Base-by-base conservation (phyloP, 1,140 invertebrate species). In the Hyles euphorbiae region DNA sequence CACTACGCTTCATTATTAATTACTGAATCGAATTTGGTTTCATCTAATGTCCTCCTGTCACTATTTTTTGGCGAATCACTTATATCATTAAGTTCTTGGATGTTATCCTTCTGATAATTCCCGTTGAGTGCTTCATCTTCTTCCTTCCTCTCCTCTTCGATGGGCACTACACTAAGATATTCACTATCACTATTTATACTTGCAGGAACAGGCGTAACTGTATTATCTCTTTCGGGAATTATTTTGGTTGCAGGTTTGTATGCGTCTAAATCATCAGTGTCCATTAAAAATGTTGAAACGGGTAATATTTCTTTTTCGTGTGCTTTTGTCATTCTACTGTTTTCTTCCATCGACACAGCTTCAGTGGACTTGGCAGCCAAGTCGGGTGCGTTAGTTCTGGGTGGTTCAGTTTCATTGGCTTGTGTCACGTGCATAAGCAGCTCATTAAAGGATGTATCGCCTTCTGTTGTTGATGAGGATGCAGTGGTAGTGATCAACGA, bases 11-110 rank as follows among this genome's bases (percentile, higher is more conserved):
- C 73, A 74, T 82, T 80, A 64, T 78, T 79, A 72, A 61, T 69
- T 62, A 76, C 67, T 61, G 72, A 72, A 65, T 82, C 74, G 58
- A 72, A 70, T 69, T 74, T 79, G 56, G 57, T 72, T 63, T 60
- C 65, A 65, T 83, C 76, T 75, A 82, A 63, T 79, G 78, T 84
- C 74, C 81, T 83, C 68, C 71, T 83, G 58, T 82, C 83, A 80
- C 76, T 85, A 61, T 81, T 81, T 81, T 85, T 83, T 74, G 76
- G 76, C 46, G 74, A 83, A 76, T 87, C 81, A 81, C 82, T 86
- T 61, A 88, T 86, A 58, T 77, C 73, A 72, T 88, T 88, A 65
- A 86, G 63, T 60, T 78, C 72, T 73, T 75, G 68, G 57, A 73
- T 72, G 50, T 71, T 77, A 64, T 81, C 75, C 70, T 66, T 78